Evolutionary conservation across 2,113 vertebrate species (phyloP).

Genomic region (Oncorhynchus kisutch): DNA sequence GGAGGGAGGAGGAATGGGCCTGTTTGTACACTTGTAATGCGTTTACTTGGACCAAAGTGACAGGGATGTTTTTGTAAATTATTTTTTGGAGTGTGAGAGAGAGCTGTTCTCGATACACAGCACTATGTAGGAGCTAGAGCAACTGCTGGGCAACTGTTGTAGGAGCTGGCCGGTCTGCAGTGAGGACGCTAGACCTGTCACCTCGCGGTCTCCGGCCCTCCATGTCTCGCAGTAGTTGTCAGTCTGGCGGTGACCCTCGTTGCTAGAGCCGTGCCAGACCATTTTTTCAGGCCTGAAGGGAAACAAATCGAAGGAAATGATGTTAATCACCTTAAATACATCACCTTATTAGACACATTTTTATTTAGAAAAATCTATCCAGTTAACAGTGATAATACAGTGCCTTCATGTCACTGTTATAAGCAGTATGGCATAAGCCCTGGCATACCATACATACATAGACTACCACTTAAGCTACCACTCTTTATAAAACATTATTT

Average conservation of each 20-base stretch:
- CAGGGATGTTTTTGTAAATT: conserved; percentile 43
- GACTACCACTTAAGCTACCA: no score
- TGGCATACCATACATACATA: no score
- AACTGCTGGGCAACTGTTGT: conserved; percentile 81
- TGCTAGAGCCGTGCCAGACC: conserved; percentile 90
- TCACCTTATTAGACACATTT: not conserved
- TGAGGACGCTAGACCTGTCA: conserved; percentile 81
- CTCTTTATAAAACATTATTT: no score
- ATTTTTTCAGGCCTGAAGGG: conserved; percentile 86
- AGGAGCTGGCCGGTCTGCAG: conserved; percentile 79
- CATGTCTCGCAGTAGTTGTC: conserved; percentile 91
- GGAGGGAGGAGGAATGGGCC: not conserved
- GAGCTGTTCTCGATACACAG: conserved; percentile 95
- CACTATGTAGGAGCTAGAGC: conserved; percentile 77
- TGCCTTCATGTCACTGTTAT: no score
- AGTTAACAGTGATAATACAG: no score
- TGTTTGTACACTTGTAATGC: conserved; percentile 35
- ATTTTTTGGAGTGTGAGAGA: conserved; percentile 79
- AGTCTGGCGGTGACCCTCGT: conserved; percentile 64
- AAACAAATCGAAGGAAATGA: not conserved
- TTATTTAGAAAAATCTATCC: no score
- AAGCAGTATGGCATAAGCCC: no score
- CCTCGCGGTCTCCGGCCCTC: conserved; percentile 68
- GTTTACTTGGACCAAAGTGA: conserved; percentile 32
- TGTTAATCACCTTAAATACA: not conserved